Percentiles rank a stretch among this genome's conserved stretches.
phyloP scores from a whole-genome alignment of 1,140 invertebrate genomes.

The Gryon sp. region DNA sequence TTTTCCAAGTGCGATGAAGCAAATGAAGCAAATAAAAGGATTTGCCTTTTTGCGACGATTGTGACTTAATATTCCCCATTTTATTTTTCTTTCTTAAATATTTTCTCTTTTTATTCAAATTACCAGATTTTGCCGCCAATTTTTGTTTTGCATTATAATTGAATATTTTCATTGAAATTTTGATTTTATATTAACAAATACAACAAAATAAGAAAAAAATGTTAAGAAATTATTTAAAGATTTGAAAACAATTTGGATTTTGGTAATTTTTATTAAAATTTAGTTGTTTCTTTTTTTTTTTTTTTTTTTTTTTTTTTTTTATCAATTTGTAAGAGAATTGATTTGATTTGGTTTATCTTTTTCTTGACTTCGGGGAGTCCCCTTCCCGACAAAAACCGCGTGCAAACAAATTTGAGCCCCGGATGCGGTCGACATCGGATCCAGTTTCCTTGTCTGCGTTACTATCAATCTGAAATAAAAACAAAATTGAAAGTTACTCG shows the following conservation, averaged over 20 bases:
- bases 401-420: conserved; percentile 17
- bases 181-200: too few relatives aligned
- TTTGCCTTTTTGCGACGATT: conserved; percentile 69
- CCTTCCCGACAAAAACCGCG: conserved; percentile 21
- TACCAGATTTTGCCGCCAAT: too few relatives aligned
- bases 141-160: too few relatives aligned
- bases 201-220: too few relatives aligned
- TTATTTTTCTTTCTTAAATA: conserved; percentile 5
- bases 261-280: too few relatives aligned
- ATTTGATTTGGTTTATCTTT: too few relatives aligned
- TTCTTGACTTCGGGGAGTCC: conserved; percentile 5
- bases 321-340: too few relatives aligned
- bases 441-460: conserved; percentile 15
- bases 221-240: too few relatives aligned
- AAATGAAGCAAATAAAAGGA: conserved; percentile 84
- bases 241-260: too few relatives aligned
- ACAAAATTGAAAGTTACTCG: conserved; percentile 54
- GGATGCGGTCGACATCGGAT: conserved; percentile 28
- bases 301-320: too few relatives aligned
- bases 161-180: too few relatives aligned
- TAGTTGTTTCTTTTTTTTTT: conserved; percentile 5
- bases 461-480: conserved; percentile 52
- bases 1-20: conserved; percentile 85
- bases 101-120: neutral
- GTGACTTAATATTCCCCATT: conserved; percentile 74